A percentile compares a stretch with the other conserved stretches of the same genome.
These are phyloP conservation scores for Patella vulgata DNA, from an alignment of 1,140 invertebrate species.

Conservation along the genomic window DNA sequence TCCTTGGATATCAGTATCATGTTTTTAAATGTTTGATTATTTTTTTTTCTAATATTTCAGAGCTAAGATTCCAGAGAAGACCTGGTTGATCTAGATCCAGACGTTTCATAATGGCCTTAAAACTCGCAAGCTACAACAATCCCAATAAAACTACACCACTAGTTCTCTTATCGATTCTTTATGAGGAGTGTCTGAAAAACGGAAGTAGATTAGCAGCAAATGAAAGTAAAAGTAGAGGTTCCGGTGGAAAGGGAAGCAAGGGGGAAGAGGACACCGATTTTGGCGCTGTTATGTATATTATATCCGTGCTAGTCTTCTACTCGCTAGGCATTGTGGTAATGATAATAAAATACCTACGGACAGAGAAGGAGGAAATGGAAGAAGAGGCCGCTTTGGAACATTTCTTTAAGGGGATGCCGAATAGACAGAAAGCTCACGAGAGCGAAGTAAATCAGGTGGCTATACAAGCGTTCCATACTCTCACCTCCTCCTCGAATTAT, in stretches of 20 bases:
- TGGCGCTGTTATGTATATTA: slow-evolving; percentile 57
- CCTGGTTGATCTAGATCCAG: no score
- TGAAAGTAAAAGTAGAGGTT: not conserved
- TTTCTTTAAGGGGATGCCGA: slow-evolving; percentile 55
- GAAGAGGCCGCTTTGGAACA: slow-evolving; percentile 54
- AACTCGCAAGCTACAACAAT: not conserved
- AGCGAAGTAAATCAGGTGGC: slow-evolving; percentile 47
- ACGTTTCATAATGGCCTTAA: not conserved
- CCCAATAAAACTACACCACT: not conserved
- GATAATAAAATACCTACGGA: slow-evolving; percentile 57
- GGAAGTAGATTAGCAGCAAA: not conserved
- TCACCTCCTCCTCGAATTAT: slow-evolving; percentile 30
- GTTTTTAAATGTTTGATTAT: no score
- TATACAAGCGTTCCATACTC: slow-evolving; percentile 52
- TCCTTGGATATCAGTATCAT: no score
- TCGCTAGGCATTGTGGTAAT: slow-evolving; percentile 55
- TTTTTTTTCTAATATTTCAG: no score
- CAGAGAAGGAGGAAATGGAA: slow-evolving; percentile 48
- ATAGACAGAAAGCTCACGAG: slow-evolving; percentile 37
- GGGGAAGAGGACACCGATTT: slow-evolving; percentile 28
- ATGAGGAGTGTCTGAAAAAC: not conserved
- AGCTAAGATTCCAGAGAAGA: no score
- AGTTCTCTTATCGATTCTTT: not conserved
- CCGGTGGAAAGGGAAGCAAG: not conserved
- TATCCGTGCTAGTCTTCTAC: slow-evolving; percentile 58